Conservation (phyloP, 2,888 invertebrate species). For the Elegia similella region DNA sequence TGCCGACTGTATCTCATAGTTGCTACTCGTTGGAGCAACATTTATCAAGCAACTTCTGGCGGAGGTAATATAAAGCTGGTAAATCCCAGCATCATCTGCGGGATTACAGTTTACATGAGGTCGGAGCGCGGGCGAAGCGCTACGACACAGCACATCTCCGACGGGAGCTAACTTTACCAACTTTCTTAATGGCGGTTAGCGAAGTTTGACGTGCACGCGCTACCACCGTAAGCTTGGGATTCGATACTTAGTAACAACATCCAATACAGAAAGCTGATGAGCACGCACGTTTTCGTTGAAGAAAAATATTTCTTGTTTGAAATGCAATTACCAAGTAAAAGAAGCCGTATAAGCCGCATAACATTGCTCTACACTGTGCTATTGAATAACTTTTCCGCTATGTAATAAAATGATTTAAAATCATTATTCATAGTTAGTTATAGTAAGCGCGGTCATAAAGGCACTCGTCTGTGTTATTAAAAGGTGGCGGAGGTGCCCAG, state of each 20-base stretch:
- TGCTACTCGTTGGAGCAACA: constrained; percentile 42
- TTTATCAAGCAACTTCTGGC: constrained; percentile 65
- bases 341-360: neutral
- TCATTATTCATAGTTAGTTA: constrained; percentile 64
- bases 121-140: constrained; percentile 56
- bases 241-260: constrained; percentile 69
- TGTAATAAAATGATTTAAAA: constrained; percentile 29
- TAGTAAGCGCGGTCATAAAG: constrained; percentile 65
- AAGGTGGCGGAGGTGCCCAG: constrained; percentile 55
- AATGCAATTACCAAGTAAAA: neutral
- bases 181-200: constrained; percentile 78
- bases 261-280: constrained; percentile 51
- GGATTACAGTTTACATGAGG: constrained; percentile 77
- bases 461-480: constrained; percentile 78
- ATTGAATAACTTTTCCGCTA: neutral
- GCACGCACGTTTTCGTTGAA: constrained; percentile 39
- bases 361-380: neutral
- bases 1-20: constrained; percentile 28
- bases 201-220: constrained; percentile 78
- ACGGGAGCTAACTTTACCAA: constrained; percentile 73
- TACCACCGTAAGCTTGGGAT: constrained; percentile 73
- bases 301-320: neutral
- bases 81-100: constrained; percentile 75
- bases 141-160: constrained; percentile 65
- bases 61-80: constrained; percentile 69